These are phyloP conservation scores for Aphaenogaster rudis DNA, from an alignment of 1,140 invertebrate genomes.

Conservation along the genomic window DNA sequence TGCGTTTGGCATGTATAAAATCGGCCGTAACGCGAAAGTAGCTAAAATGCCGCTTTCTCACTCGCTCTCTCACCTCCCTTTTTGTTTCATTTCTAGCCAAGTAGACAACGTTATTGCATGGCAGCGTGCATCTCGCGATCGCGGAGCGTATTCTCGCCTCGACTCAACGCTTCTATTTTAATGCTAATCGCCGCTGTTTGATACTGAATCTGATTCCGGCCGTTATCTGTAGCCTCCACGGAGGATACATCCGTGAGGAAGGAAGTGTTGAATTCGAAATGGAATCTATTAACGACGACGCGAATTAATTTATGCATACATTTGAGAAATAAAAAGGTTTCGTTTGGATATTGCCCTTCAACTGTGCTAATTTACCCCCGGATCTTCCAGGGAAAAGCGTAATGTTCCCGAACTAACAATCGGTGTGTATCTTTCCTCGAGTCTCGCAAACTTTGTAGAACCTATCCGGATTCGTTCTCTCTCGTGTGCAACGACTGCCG, in stretches of 20 bases:
- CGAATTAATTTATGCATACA: neutral
- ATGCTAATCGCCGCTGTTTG: constrained; percentile 46
- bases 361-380: neutral
- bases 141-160: constrained; percentile 17
- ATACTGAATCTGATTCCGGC: constrained; percentile 2
- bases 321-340: neutral
- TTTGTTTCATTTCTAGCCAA: constrained; percentile 37
- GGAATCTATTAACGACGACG: neutral
- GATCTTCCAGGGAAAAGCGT: neutral
- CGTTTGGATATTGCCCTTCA: neutral
- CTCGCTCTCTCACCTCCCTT: neutral
- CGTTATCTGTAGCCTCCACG: neutral
- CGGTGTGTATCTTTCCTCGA: constrained; percentile 6
- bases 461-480: neutral
- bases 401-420: neutral
- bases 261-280: constrained; percentile 16
- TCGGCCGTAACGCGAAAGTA: constrained; percentile 25
- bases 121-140: neutral
- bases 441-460: neutral
- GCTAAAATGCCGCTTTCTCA: neutral
- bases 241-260: neutral
- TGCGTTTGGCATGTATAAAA: constrained; percentile 37
- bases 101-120: constrained; percentile 31
- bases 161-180: constrained; percentile 33
- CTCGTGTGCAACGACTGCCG: neutral